These are phyloP conservation scores for Noctua comes DNA, from an alignment of 2,888 invertebrate genomes.

Conservation along the genomic window DNA sequence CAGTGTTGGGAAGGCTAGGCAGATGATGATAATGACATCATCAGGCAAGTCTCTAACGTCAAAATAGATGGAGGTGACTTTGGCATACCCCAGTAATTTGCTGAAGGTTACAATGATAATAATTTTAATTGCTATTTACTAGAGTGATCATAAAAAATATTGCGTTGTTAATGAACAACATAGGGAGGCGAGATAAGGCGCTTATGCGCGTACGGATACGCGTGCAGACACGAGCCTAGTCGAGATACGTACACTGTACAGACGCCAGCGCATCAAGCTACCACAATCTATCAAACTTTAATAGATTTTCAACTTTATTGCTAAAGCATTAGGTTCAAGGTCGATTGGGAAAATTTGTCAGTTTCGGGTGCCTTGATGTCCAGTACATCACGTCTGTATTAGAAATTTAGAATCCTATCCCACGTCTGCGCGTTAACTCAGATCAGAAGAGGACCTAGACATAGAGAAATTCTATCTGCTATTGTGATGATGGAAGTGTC, in stretches of 20 bases:
- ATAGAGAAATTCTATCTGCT: not conserved
- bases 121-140: conserved; percentile 32
- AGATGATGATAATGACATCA: not conserved
- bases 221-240: not conserved
- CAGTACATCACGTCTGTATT: not conserved
- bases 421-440: not conserved
- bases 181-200: conserved; percentile 7
- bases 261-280: too few species aligned
- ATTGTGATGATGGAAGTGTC: not conserved
- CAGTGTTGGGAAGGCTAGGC: not conserved
- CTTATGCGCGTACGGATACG: conserved; percentile 12
- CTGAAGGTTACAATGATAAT: conserved; percentile 44
- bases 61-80: conserved; percentile 8
- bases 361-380: too few species aligned
- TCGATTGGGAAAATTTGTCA: too few species aligned
- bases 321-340: too few species aligned
- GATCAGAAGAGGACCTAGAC: not conserved
- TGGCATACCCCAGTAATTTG: conserved; percentile 14
- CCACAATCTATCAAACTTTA: too few species aligned
- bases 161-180: conserved; percentile 11
- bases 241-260: not conserved
- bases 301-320: too few species aligned
- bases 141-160: conserved; percentile 29
- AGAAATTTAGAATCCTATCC: not conserved
- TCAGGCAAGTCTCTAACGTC: not conserved